Base-by-base conservation (phyloP, 2,113 vertebrate genomes). In the Octodon degus region DNA sequence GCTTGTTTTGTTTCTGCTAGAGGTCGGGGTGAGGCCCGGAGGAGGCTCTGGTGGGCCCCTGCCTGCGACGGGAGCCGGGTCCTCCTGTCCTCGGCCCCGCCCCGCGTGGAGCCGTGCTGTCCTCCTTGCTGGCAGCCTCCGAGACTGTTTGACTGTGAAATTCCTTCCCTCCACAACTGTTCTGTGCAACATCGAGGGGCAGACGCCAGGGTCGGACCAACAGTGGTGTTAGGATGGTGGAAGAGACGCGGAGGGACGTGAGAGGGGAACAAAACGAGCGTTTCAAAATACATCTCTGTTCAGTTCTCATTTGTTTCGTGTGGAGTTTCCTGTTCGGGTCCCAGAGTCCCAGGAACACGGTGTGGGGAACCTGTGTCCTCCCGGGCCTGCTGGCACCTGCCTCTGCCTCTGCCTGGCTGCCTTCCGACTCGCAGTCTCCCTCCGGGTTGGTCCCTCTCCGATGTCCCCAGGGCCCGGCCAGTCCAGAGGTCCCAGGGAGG, bases 71-170 rank as follows among this genome's bases (percentile, higher is more conserved):
- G 19, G 58, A 60, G 72, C 91, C 93, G 80, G 97, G 97, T 67
- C 20, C 16, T 55, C 67, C 53, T 80, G 85, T 86, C 87, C 97
- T 88, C 60, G 77, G 81, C 86, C 47, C 55, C 91, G 93, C 85
- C 5, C 8, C 67, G 77, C 81, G 70, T 22, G 8, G 24, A 74
- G 62, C 96, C 22, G 92, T 96, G 88, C 95, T 40, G 67, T 88
- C 95, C 97, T 60, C 0, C 34, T 6, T 10, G 90, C 89, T 50
- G 0, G 94, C 94, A 72, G 97, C 98, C 93, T 97, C 84, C 96
- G 86, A 86, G 95, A 89, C 97, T 95, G 97, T 16, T 83, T 97
- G 98, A 98, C 98, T 98, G 98, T 98, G 98, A 98, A 98, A 97
- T 97, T 91, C 97, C 98, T 97, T 97, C 97, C 98, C 22, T 84